Conservation (phyloP, 2,888 invertebrate genomes). For the Pinctada fucata region DNA sequence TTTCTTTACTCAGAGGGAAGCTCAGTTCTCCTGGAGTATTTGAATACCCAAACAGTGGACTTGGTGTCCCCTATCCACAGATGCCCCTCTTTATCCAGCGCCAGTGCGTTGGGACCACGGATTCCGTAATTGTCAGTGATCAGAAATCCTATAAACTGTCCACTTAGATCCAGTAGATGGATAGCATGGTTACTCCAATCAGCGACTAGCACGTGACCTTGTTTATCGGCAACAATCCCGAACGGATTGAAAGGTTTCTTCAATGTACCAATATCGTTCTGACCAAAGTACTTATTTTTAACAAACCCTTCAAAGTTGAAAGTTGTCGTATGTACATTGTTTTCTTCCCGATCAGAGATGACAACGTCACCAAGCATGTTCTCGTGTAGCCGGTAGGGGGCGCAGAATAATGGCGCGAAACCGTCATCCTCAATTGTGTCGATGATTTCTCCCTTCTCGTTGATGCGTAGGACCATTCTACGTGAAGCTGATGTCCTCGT, state of each 20-base stretch:
- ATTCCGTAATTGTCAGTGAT: slow-evolving; percentile 56
- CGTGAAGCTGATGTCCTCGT: slow-evolving; percentile 46
- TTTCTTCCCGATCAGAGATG: slow-evolving; percentile 56
- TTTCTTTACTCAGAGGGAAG: not conserved
- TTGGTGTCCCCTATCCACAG: slow-evolving; percentile 59
- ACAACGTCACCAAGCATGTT: slow-evolving; percentile 50
- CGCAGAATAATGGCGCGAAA: slow-evolving; percentile 50
- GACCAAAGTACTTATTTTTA: slow-evolving; percentile 50
- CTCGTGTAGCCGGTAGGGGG: slow-evolving; percentile 54
- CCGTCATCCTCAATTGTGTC: slow-evolving; percentile 58
- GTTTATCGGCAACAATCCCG: slow-evolving; percentile 52
- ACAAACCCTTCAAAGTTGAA: slow-evolving; percentile 49
- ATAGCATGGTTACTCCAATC: slow-evolving; percentile 60
- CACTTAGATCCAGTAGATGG: slow-evolving; percentile 51
- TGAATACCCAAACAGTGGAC: slow-evolving; percentile 54
- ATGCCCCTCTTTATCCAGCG: slow-evolving; percentile 52
- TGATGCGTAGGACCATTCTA: slow-evolving; percentile 51
- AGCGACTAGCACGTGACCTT: slow-evolving; percentile 49
- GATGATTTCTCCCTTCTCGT: slow-evolving; percentile 51
- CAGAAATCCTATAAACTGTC: slow-evolving; percentile 55
- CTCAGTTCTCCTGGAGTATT: slow-evolving; percentile 41
- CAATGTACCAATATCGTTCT: slow-evolving; percentile 40
- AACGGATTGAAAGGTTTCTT: slow-evolving; percentile 57
- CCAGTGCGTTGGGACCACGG: slow-evolving; percentile 56
- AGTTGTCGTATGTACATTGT: slow-evolving; percentile 50